Base-by-base conservation (phyloP, 2,797 vertebrate species). In the Leptoclinus maculatus region DNA sequence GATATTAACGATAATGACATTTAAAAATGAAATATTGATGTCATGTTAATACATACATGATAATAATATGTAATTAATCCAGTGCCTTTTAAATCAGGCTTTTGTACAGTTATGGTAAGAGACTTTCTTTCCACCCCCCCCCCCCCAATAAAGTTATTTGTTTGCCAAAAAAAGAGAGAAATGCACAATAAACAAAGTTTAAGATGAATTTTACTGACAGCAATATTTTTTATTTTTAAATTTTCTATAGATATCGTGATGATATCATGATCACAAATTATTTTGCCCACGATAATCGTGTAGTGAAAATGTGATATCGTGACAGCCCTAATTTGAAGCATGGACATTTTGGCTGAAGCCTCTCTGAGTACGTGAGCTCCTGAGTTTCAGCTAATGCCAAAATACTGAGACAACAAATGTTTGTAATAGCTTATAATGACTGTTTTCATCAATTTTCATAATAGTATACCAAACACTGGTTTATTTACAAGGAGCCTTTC, bases 401-500 rank as follows among this genome's bases (percentile, higher is more conserved):
- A 47, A 67, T 6, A 27, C 16, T n/a, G 49, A 39, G 29, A n/a
- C 9, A 49, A 41, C 17, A 57, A 27, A 47, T 34, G 4, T 56
- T 68, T 34, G 7, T 41, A 39, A 53, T 21, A 64, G 36, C 38
- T 83, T 74, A 71, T 11, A 69, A 59, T 63, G 54, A 71, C 39
- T 49, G 38, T 59, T 45, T 74, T 59, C 2, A 45, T n/a, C n/a
- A n/a, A n/a, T 73, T 62, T 32, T 66, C 2, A 77, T 19, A 41
- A 34, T 67, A 29, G 5, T 19, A 17, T 36, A 25, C 14, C n/a
- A 71, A 69, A 77, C 27, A 60, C 34, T 58, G 14, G 9, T 60
- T 63, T 66, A 64, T 85, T 74, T 66, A 69, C 45, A 57, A 76
- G 7, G 17, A 75, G 43, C 19, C 13, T 71, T 60, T n/a, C 5